Conservation (phyloP, 2,797 vertebrate species). For the Silurus lanzhouensis region DNA sequence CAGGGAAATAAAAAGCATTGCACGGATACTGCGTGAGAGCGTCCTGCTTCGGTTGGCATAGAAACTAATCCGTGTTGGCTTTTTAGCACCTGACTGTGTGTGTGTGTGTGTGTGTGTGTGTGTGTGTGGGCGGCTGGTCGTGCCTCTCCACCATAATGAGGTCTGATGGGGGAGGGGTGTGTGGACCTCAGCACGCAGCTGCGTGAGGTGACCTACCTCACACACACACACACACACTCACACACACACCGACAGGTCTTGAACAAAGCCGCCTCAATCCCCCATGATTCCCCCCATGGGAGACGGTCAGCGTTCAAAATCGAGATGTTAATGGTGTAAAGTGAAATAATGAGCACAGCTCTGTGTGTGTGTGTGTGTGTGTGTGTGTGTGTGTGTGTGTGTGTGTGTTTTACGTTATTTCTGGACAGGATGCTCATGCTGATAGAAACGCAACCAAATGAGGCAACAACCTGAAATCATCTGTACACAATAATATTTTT, state of each 20-base stretch:
- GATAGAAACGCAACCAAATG: constrained; percentile 63
- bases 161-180: constrained; percentile 57
- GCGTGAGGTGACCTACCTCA: constrained; percentile 57
- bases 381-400: constrained; percentile 39
- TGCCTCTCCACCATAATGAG: constrained; percentile 68
- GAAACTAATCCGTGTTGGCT: constrained; percentile 80
- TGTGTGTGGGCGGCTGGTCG: constrained; percentile 39
- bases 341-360: constrained; percentile 31
- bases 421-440: constrained; percentile 5
- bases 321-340: constrained; percentile 29
- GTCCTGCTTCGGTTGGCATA: constrained; percentile 79
- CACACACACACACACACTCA: not conserved
- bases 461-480: constrained; percentile 64
- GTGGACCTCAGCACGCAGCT: constrained; percentile 67
- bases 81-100: constrained; percentile 74
- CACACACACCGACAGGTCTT: constrained; percentile 11
- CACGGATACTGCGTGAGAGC: constrained; percentile 65
- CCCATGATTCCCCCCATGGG: constrained; percentile 37
- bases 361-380: constrained; percentile 32
- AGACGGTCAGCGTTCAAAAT: constrained; percentile 22
- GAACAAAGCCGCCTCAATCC: constrained; percentile 53
- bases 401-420: constrained; percentile 18
- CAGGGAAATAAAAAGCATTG: constrained; percentile 55
- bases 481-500: not conserved
- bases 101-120: constrained; percentile 6